A percentile compares a stretch with the other conserved stretches of the same genome.
Evolutionary conservation across 2,888 invertebrate species (phyloP).

Genomic region (Thereva unica): DNA sequence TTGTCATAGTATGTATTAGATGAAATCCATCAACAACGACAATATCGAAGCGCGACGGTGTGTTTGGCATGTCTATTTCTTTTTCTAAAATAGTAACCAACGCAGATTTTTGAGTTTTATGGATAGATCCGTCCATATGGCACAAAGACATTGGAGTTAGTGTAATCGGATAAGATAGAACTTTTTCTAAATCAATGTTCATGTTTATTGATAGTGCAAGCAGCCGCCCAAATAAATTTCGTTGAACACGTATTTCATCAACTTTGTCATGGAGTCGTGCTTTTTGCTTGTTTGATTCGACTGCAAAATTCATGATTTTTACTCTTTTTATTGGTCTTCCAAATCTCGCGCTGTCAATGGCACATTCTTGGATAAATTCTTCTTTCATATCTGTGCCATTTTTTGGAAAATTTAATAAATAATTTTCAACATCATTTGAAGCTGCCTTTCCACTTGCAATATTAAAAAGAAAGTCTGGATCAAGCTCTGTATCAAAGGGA

Average conservation of each 20-base stretch:
- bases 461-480: not conserved
- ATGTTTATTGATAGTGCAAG: conserved; percentile 43
- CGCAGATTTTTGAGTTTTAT: conserved; percentile 36
- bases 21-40: conserved; percentile 50
- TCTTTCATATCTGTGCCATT: not conserved
- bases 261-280: conserved; percentile 14
- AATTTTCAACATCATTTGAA: not conserved
- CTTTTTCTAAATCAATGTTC: conserved; percentile 21
- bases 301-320: not conserved
- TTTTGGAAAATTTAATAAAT: not conserved
- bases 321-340: not conserved
- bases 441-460: not conserved
- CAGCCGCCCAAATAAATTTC: conserved; percentile 48
- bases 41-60: conserved; percentile 43
- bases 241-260: conserved; percentile 45
- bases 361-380: not conserved
- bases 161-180: conserved; percentile 45
- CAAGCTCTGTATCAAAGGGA: not conserved
- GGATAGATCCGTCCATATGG: conserved; percentile 46
- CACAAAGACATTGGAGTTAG: conserved; percentile 47
- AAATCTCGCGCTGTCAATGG: not conserved
- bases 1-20: conserved; percentile 42
- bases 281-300: not conserved
- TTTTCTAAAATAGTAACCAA: conserved; percentile 34
- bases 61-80: not conserved